Base-by-base conservation (phyloP, 2,888 invertebrate genomes). In the Lasioglossum marginatum region DNA sequence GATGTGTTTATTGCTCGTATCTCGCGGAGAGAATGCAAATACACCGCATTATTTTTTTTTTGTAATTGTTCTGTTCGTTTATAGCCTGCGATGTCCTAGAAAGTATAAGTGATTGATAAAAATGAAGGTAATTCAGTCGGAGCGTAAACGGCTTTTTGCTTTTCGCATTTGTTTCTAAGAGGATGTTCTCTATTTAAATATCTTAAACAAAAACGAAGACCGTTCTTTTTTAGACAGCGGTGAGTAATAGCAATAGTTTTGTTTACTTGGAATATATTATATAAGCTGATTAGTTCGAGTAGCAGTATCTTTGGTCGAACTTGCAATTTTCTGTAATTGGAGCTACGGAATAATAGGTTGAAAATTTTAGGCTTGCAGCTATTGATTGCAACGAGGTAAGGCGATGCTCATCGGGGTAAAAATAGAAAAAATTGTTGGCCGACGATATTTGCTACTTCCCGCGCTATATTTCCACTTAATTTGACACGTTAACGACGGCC, bases 391-490 rank as follows among this genome's bases (percentile, higher is more conserved):
- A 66, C 66, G 66, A 34, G 2, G 31, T 8, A 19, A 34, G 34
- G 34, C 34, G 66, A 66, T 34, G 34, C 66, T 66, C 31, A 19
- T 66, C 16, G 40, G 6, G 27, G 4, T 72, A 37, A 75, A 63
- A 57, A 60, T 57, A 63, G 60, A 75, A 34, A 75, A 34, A 75
- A 52, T 40, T 63, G 34, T 27, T 40, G 4, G 16, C 19, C 75
- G 60, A 45, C 45, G 40, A 63, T 63, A 73, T 48, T 73, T 48
- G 48, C 31, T 34, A 73, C 27, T 73, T 34, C 14, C 48, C 8
- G 23, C 19, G 34, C 52, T 74, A 57, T 74, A 74, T 52, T 74
- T 74, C 37, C 52, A 34, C n/a, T 52, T 74, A 74, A 74, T 74
- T 74, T n/a, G 34, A 23, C 37, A 16, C 74, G 74, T 52, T 74